Base-by-base conservation (phyloP, 2,113 vertebrate genomes). In the Siphamia tubifer region DNA sequence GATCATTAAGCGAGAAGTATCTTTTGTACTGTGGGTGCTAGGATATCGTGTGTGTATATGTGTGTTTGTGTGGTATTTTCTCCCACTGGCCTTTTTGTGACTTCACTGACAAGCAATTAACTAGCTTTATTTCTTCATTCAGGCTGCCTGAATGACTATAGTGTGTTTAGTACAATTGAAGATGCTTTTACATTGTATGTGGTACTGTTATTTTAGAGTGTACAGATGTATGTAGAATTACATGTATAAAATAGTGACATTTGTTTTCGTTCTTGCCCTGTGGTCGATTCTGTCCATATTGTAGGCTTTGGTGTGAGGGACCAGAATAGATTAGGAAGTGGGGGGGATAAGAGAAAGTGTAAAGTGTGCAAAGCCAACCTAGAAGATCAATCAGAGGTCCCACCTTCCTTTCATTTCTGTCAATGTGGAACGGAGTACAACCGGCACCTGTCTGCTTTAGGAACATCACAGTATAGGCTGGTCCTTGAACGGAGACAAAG, bases 381-480 rank as follows among this genome's bases (percentile, higher is more conserved):
- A 23, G 28, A 54, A 70, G 67, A 60, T 81, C 70, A 81, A 73
- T 76, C 67, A 47, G 39, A 73, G 60, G 55, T 48, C 45, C 65
- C 67, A 53, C 65, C 74, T 70, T 40, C 54, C 57, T 74, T 73
- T 84, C 61, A 67, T 60, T 63, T 40, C 38, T 68, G 69, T 64
- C 72, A 39, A 20, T 66, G 51, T 11, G 20, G 13, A 78, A 61
- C 61, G 55, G 42, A 74, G 38, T 28, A 67, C 32, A 72, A 30
- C 58, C 5, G 15, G 40, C 16, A 62, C 40, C 54, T 72, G 45
- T 71, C 64, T 42, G 1, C 35, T 58, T 25, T 43, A 77, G 64
- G 15, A 30, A 68, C 54, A 44, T 52, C 30, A 58, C 52, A 65
- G 15, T 54, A 66, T 12, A 61, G 42, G 28, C 17, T 6, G 23